These are phyloP conservation scores for Drosophila peninsularis DNA, from an alignment of 2,888 invertebrate genomes.

Conservation along the genomic window DNA sequence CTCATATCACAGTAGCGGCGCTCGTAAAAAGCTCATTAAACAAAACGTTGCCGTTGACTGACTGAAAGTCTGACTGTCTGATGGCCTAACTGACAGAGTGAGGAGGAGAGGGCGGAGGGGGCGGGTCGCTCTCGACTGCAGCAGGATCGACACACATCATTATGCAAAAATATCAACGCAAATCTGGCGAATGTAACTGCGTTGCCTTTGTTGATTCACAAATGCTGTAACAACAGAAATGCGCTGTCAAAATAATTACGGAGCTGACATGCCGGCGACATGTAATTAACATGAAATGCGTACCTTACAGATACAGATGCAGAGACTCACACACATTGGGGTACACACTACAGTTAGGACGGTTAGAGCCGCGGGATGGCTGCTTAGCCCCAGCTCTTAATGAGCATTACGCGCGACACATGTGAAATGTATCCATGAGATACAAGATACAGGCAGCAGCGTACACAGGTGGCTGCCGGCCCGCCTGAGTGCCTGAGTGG, in stretches of 20 bases:
- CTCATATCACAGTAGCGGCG: slow-evolving; percentile 11
- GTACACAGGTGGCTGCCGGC: slow-evolving; percentile 51
- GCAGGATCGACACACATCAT: slow-evolving; percentile 64
- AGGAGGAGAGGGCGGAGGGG: not conserved
- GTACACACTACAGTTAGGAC: slow-evolving; percentile 13
- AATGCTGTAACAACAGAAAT: slow-evolving; percentile 62
- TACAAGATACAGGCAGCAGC: slow-evolving; percentile 40
- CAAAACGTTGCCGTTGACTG: slow-evolving; percentile 47
- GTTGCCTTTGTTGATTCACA: slow-evolving; percentile 51
- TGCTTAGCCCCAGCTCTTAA: slow-evolving; percentile 49
- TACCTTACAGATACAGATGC: slow-evolving; percentile 36
- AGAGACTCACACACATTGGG: slow-evolving; percentile 2
- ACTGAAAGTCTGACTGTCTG: slow-evolving; percentile 23
- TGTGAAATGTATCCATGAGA: slow-evolving; percentile 62
- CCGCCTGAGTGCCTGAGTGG: slow-evolving; percentile 18
- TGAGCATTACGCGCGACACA: slow-evolving; percentile 57
- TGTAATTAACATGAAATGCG: slow-evolving; percentile 76
- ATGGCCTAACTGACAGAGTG: not conserved
- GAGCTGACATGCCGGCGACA: slow-evolving; percentile 62
- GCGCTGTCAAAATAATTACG: slow-evolving; percentile 76
- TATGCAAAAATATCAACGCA: slow-evolving; percentile 57
- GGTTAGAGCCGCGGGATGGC: slow-evolving; percentile 20
- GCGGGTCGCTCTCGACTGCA: not conserved
- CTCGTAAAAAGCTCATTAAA: slow-evolving; percentile 74
- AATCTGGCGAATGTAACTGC: slow-evolving; percentile 57